Percentiles rank a stretch among this genome's conserved stretches.
Conservation (phyloP, 2,888 invertebrate species). For the Helleia helle region DNA sequence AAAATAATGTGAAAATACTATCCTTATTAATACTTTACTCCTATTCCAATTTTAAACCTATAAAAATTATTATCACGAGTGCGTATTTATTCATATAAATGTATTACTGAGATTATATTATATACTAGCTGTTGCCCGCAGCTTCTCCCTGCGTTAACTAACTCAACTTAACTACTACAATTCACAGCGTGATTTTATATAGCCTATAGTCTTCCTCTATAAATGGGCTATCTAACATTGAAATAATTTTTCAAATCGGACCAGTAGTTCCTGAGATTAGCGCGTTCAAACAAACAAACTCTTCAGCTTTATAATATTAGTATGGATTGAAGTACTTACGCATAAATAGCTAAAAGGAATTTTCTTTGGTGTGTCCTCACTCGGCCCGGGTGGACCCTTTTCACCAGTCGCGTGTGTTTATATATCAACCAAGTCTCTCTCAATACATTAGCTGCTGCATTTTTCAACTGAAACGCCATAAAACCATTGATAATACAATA, state of each 20-base stretch:
- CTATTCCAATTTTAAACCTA: too few species aligned
- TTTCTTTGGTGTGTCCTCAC: constrained; percentile 99
- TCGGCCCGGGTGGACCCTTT: constrained; percentile 95
- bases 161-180: too few species aligned
- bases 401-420: constrained; percentile 98
- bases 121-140: too few species aligned
- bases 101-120: too few species aligned
- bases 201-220: too few species aligned
- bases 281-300: too few species aligned
- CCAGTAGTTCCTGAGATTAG: too few species aligned
- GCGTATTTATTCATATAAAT: not conserved
- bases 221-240: too few species aligned
- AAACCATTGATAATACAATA: not conserved
- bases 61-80: not conserved
- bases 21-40: not conserved
- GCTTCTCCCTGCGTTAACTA: too few species aligned
- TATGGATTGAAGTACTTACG: constrained; percentile 78
- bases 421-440: constrained; percentile 99
- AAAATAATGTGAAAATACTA: not conserved
- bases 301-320: not conserved
- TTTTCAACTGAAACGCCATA: constrained; percentile 88
- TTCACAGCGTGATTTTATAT: too few species aligned
- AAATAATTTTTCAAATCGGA: too few species aligned
- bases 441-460: constrained; percentile 99
- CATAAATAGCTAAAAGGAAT: constrained; percentile 99